Conservation (phyloP, 30 jellyfish, hydroid and myxozoan genomes). For the Pelagia noctiluca region DNA sequence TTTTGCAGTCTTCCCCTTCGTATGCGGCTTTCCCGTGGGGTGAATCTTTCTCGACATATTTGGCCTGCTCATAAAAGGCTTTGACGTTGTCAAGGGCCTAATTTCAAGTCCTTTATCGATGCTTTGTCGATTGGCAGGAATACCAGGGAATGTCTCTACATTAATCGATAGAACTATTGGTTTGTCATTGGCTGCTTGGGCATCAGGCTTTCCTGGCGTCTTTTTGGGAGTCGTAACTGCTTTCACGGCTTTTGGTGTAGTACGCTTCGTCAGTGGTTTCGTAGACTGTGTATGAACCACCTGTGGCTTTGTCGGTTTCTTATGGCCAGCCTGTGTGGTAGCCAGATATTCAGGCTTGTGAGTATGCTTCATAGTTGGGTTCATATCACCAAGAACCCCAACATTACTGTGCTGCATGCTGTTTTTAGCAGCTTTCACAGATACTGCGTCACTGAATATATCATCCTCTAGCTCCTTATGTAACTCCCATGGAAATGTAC, state of each 20-base stretch:
- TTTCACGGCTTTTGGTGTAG: slow-evolving; percentile 19
- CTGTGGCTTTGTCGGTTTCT: background rate
- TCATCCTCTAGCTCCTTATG: slow-evolving; percentile 54
- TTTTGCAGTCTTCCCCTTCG: background rate
- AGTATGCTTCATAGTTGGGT: slow-evolving; percentile 12
- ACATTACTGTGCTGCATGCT: slow-evolving; percentile 15
- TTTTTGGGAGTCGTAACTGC: background rate
- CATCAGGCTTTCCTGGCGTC: background rate
- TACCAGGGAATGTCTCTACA: slow-evolving; percentile 77
- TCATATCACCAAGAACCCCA: slow-evolving; percentile 60
- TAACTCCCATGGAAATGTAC: slow-evolving; percentile 62
- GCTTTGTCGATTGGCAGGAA: background rate
- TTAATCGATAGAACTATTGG: slow-evolving; percentile 74
- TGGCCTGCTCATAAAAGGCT: slow-evolving; percentile 22
- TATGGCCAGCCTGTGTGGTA: background rate
- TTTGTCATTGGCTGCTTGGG: slow-evolving; percentile 10
- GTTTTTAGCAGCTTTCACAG: background rate
- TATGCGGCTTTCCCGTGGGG: slow-evolving; percentile 41
- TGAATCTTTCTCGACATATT: background rate
- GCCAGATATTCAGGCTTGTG: background rate
- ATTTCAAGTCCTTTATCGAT: slow-evolving; percentile 44
- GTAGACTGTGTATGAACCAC: background rate
- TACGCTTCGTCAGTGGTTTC: background rate
- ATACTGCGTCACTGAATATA: slow-evolving; percentile 40
- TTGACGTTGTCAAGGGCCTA: slow-evolving; percentile 62